Base-by-base conservation (phyloP, 1,140 invertebrate species). In the Dinothrombium tinctorium region DNA sequence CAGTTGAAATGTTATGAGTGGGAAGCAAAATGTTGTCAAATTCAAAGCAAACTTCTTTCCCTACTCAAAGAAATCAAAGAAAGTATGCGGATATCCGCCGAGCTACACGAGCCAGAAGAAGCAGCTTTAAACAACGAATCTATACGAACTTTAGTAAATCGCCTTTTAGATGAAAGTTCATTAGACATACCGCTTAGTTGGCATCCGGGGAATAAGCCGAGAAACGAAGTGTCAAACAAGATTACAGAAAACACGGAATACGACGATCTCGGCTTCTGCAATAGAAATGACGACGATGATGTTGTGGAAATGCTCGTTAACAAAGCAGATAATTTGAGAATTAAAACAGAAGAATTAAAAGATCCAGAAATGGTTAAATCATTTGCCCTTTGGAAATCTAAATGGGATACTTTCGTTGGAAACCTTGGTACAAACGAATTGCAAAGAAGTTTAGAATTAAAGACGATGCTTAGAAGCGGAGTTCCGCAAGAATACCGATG, bases 1-100 rank as follows among this genome's bases (percentile, higher is more conserved):
- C 47, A 51, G 11, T 53, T 57, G 56, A 63, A 54, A 51, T 54
- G 49, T 9, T 45, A 19, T 43, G 59, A 63, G 38, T 54, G 60
- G 52, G 64, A 65, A 47, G 64, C 62, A 14, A 55, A 57, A 41
- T 64, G 55, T 48, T 63, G 56, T 42, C 59, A 64, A 45, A 58
- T 62, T 15, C 56, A 60, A 31, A 64, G 62, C 48, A 64, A 64
- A 50, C 59, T 65, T 37, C 46, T 66, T 6, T 54, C 59, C 33
- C 48, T 64, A 12, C 50, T 66, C 12, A 59, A 66, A 47, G 60
- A 65, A 45, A 48, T 62, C 19, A 49, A 56, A 32, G 46, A 49
- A 37, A 57, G 54, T 25, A 31, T 24, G 28, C 24, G 40, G 17
- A 33, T 23, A 12, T 14, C 19, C 9, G 37, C 44, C 19, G 19